phyloP scores from a whole-genome alignment of 2,113 vertebrate species.

The Heterotilapia buettikoferi region DNA sequence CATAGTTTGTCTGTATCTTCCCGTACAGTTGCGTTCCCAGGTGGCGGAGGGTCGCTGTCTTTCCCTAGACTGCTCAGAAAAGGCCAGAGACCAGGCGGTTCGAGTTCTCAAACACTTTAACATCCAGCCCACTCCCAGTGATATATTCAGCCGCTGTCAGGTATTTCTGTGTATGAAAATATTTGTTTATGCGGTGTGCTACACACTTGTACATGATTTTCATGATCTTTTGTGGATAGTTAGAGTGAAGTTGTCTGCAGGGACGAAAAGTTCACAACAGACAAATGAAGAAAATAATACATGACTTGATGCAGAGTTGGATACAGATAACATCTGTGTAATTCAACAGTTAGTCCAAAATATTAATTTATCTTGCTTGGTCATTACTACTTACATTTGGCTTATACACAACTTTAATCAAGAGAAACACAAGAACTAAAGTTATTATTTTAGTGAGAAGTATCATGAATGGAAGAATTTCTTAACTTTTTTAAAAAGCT shows the following conservation, averaged over 20 bases:
- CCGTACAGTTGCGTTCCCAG: conserved; percentile 78
- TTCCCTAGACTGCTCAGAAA: conserved; percentile 79
- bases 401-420: not conserved
- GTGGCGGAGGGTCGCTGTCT: conserved; percentile 82
- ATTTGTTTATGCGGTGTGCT: not conserved
- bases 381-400: not conserved
- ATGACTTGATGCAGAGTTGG: not conserved
- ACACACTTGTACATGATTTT: not conserved
- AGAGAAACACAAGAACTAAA: not conserved
- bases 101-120: conserved; percentile 81
- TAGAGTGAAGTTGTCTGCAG: not conserved
- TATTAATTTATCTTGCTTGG: not conserved
- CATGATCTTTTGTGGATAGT: not conserved
- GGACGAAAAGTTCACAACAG: not conserved
- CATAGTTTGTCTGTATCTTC: not conserved
- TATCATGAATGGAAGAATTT: not conserved
- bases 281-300: not conserved
- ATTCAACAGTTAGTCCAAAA: not conserved
- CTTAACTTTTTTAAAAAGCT: not conserved
- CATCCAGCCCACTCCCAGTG: conserved; percentile 59
- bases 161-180: conserved; percentile 43
- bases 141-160: conserved; percentile 89
- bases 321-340: not conserved
- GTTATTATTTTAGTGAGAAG: not conserved
- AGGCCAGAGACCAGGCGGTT: conserved; percentile 79